Base-by-base conservation (phyloP, 2,888 invertebrate genomes). In the Stenodema calcarata region DNA sequence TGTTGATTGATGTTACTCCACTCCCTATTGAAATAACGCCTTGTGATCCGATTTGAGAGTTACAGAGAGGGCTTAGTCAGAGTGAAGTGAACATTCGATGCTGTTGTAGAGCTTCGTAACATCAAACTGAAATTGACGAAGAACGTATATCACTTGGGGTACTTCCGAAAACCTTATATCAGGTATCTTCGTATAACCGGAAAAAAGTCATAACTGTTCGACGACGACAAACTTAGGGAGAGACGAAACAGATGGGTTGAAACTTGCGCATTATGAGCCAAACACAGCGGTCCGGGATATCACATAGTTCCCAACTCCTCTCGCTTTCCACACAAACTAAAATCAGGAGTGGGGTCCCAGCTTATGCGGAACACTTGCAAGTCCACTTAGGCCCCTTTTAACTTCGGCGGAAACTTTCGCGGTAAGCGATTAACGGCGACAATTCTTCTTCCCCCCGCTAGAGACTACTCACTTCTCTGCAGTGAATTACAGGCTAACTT, bases 361-460 rank as follows among this genome's bases (percentile, higher is more conserved):
- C 41, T 78, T 78, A 78, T 78, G 78, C 80, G 30, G 41, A 42
- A 82, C 62, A 42, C 82, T 54, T 30, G 35, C 82, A 82, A 82
- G 70, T 73, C 73, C 84, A 84, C 44, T 84, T 84, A 73, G 73
- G 44, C 44, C 35, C 83, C 84, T 84, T 84, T 84, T 73, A 84
- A 84, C 84, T 84, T 80, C 35, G 27, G 54, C 35, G 42, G 75
- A 84, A 84, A 84, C 84, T 84, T 84, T 50, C 50, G 84, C 47
- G 75, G 44, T 73, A 75, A 78, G 73, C 84, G 84, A 73, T 84
- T 73, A 70, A 84, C 84, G 73, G 84, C 44, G 84, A 73, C 84
- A 84, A 84, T 84, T 84, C 80, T 80, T 80, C 80, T 30, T 28
- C 54, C 18, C 44, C 78, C 47, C 78, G 11, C 41, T n/a, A 9